These are phyloP conservation scores for Litocranius walleri DNA, from an alignment of 2,113 vertebrate genomes.

Conservation along the genomic window DNA sequence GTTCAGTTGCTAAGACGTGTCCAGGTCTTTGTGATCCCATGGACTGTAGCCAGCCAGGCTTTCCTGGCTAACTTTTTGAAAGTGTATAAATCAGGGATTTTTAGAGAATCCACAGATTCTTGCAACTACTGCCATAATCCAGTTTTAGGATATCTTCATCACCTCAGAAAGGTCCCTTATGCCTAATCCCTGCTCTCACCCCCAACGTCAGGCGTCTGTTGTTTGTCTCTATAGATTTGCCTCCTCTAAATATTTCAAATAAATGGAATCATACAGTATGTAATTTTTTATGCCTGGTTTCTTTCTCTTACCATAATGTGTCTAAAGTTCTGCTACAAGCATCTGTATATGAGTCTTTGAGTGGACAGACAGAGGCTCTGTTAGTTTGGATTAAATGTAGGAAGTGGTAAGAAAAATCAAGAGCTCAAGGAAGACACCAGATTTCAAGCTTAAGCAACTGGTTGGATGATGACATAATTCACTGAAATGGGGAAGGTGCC, in stretches of 20 bases:
- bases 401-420: neutral
- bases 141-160: neutral
- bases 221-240: neutral
- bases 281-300: neutral
- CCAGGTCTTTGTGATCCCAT: neutral
- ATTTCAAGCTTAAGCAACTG: neutral
- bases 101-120: neutral
- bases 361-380: neutral
- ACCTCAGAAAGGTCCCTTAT: neutral
- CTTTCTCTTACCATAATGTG: neutral
- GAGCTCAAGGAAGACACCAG: neutral
- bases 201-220: neutral
- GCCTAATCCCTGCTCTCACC: neutral
- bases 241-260: slow-evolving; percentile 34
- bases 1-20: neutral
- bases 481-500: neutral
- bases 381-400: neutral
- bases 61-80: neutral
- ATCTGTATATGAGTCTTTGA: neutral
- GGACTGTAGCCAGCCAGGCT: neutral
- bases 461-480: neutral
- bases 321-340: neutral
- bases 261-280: neutral
- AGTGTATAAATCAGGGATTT: neutral
- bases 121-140: neutral